Conservation (phyloP, 2,888 invertebrate genomes). For the Rhagonycha fulva region DNA sequence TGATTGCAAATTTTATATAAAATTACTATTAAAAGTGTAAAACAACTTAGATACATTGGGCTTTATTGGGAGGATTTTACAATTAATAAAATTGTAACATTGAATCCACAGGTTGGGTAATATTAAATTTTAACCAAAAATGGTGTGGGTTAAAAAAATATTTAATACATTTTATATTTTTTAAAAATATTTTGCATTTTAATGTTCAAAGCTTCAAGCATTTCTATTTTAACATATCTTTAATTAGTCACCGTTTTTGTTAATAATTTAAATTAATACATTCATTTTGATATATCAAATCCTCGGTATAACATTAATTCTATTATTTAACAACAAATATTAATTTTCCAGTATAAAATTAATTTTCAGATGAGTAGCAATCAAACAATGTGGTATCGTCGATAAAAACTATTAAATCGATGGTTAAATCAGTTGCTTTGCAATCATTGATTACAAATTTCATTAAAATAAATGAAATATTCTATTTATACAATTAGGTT, state of each 20-base stretch:
- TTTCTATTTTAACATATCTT: too few species aligned
- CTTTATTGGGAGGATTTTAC: neutral
- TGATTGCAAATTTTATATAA: neutral
- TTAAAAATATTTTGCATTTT: neutral
- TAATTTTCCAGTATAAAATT: too few species aligned
- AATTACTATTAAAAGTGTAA: neutral
- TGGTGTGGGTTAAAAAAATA: neutral
- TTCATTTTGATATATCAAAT: too few species aligned
- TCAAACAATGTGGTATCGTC: neutral
- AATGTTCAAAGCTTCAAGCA: too few species aligned
- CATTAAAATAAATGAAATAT: neutral
- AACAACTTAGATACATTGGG: neutral
- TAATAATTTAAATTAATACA: too few species aligned
- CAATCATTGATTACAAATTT: neutral
- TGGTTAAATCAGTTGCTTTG: neutral
- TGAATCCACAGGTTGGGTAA: conserved; percentile 1
- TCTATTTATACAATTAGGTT: too few species aligned
- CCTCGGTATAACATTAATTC: too few species aligned
- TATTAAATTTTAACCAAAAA: neutral
- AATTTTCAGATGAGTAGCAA: too few species aligned
- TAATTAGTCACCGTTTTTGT: too few species aligned
- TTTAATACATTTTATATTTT: neutral
- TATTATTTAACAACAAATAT: too few species aligned
- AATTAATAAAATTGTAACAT: neutral
- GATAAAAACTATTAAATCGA: neutral